Percentiles rank a stretch among this genome's conserved stretches.
Evolutionary conservation across 2,888 invertebrate genomes (phyloP).

Genomic region (Pteria penguin): DNA sequence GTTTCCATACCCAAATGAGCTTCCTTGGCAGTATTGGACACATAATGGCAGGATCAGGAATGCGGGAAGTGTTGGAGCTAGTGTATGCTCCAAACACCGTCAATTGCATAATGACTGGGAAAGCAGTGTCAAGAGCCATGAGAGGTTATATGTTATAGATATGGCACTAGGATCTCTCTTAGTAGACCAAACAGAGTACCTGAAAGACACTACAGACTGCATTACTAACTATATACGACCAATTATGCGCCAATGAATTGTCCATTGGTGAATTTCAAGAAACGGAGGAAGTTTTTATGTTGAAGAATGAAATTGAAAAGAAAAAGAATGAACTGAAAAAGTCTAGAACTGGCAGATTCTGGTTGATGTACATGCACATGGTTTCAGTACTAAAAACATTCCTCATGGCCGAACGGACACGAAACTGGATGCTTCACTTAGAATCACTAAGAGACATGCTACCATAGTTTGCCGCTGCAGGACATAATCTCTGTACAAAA

Average conservation of each 20-base stretch:
- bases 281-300: no score
- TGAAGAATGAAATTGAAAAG: no score
- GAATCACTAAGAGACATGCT: conserved; percentile 37
- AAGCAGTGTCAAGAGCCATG: conserved; percentile 52
- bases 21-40: conserved; percentile 55
- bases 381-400: conserved; percentile 34
- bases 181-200: no score
- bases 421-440: conserved; percentile 38
- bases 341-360: no score
- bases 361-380: no score
- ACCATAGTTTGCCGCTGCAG: conserved; percentile 51
- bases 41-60: conserved; percentile 35
- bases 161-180: conserved; percentile 45
- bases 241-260: no score
- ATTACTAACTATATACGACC: no score
- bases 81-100: conserved; percentile 45
- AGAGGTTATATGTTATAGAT: conserved; percentile 55
- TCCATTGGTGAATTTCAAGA: no score
- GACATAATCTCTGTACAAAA: conserved; percentile 47
- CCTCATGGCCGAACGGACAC: conserved; percentile 24
- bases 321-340: no score
- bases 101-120: conserved; percentile 54
- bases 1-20: conserved; percentile 47
- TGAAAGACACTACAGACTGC: no score
- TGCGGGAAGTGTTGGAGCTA: conserved; percentile 35